These are phyloP conservation scores for Natrix natrix DNA, from an alignment of 2,797 vertebrate genomes.

Conservation along the genomic window DNA sequence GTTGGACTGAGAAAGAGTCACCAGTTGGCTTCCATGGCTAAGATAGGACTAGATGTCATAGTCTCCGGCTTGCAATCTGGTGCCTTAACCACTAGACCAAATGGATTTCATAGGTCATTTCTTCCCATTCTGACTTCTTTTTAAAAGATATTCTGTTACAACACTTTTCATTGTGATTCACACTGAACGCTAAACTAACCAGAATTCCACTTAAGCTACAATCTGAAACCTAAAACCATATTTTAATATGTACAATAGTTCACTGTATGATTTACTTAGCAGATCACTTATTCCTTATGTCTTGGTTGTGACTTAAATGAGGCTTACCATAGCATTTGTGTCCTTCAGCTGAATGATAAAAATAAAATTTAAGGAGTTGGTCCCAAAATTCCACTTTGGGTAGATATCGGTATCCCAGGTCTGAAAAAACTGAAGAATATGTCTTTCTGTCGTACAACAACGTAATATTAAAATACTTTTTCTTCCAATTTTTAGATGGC, in stretches of 20 bases:
- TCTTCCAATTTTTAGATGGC: conserved; percentile 77
- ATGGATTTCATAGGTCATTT: not conserved
- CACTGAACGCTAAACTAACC: not conserved
- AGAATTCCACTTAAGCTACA: not conserved
- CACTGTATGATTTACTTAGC: not conserved
- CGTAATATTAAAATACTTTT: conserved; percentile 10
- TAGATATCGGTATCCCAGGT: not conserved
- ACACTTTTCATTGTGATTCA: not conserved
- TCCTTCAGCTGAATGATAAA: not conserved
- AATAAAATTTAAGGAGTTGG: not conserved
- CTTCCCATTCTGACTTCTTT: not conserved
- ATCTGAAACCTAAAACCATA: not conserved
- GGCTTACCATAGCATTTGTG: not conserved
- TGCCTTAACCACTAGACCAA: not conserved
- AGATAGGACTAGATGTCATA: not conserved
- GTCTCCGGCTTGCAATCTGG: not conserved
- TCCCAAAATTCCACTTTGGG: not conserved
- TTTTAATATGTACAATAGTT: not conserved
- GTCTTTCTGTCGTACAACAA: not conserved
- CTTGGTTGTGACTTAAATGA: not conserved
- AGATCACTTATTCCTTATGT: not conserved
- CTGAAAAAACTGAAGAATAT: not conserved
- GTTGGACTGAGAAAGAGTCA: not conserved
- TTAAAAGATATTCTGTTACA: not conserved
- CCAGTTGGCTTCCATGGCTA: not conserved